These are phyloP conservation scores for Zosterops japonicus DNA, from an alignment of 2,113 vertebrate species.

Conservation along the genomic window DNA sequence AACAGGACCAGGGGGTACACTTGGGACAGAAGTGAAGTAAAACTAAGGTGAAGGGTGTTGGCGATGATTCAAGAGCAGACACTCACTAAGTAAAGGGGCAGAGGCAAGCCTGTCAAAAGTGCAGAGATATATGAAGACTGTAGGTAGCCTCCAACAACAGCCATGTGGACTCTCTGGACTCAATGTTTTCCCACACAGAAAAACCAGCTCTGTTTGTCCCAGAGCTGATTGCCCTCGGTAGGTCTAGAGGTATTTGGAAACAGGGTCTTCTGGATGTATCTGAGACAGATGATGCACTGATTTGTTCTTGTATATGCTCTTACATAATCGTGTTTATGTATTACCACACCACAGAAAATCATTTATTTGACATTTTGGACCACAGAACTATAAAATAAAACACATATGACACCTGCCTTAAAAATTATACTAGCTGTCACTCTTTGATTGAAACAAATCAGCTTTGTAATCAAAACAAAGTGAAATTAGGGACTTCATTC, in stretches of 20 bases:
- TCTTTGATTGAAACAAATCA: constrained; percentile 26
- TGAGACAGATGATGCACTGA: background rate
- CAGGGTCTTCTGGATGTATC: background rate
- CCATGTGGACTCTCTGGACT: too few relatives aligned
- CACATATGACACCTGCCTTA: constrained; percentile 18
- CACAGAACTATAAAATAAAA: background rate
- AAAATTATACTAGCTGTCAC: constrained; percentile 5
- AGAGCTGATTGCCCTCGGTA: background rate
- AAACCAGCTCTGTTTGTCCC: background rate
- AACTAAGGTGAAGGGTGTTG: background rate
- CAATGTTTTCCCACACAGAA: fast-evolving
- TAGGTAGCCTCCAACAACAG: background rate
- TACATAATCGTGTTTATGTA: background rate
- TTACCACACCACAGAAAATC: background rate
- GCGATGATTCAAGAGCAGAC: background rate
- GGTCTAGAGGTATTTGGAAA: background rate
- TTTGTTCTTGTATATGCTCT: background rate
- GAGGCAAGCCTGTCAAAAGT: background rate
- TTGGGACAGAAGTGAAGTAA: background rate
- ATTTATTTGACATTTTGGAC: background rate
- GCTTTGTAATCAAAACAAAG: constrained; percentile 2
- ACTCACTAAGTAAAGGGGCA: background rate
- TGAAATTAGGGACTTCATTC: constrained; percentile 14
- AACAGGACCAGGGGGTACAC: background rate
- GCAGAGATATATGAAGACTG: background rate